Percentiles rank a stretch among this genome's conserved stretches.
Conservation (phyloP, 2,888 invertebrate species). For the Brenthis hecate region DNA sequence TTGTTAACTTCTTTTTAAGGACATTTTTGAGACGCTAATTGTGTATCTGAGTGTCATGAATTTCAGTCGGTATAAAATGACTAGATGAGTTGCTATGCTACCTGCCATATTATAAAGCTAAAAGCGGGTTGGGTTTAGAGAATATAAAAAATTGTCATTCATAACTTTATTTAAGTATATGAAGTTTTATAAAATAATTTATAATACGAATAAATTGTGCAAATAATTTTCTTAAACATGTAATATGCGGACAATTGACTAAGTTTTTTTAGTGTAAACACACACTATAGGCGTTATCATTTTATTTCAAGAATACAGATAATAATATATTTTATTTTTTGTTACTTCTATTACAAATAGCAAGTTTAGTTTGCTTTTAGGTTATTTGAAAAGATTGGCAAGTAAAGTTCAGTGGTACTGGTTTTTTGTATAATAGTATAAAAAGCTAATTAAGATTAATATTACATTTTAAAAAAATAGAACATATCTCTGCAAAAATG, state of each 20-base stretch:
- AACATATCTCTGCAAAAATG: no score
- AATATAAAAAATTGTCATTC: constrained; percentile 29
- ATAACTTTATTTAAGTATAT: constrained; percentile 39
- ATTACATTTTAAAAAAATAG: constrained; percentile 7
- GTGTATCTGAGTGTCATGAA: no score
- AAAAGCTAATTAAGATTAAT: constrained; percentile 4
- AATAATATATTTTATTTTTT: neutral
- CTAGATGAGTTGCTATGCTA: no score
- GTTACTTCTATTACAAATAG: no score
- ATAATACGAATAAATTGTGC: constrained; percentile 37
- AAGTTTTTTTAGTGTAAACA: neutral
- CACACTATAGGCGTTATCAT: constrained; percentile 9
- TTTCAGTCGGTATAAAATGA: no score
- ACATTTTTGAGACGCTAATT: no score
- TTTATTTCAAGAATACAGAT: neutral
- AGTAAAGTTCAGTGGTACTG: constrained; percentile 10
- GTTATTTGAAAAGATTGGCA: constrained; percentile 1
- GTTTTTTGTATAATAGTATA: constrained; percentile 11
- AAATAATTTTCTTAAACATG: constrained; percentile 21
- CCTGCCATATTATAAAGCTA: no score
- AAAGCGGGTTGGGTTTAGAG: neutral
- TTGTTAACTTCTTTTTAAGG: no score
- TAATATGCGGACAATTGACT: constrained; percentile 14
- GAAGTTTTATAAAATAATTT: constrained; percentile 27
- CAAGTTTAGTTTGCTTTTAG: neutral